Conservation (phyloP, 1,140 invertebrate species). For the Battus philenor region DNA sequence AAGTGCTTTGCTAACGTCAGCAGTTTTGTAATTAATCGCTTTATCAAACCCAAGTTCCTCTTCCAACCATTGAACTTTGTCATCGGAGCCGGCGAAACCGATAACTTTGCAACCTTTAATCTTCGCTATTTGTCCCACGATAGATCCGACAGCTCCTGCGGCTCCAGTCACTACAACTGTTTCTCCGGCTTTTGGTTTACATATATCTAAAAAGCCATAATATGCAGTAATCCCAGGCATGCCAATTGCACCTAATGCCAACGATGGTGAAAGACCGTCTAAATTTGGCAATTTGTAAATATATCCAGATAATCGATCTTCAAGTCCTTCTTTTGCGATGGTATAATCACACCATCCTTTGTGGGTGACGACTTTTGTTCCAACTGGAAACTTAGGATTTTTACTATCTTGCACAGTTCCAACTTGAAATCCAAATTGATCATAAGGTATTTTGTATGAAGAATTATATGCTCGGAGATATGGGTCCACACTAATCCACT, state of each 20-base stretch:
- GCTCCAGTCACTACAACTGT: slow-evolving; percentile 79
- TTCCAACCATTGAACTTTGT: slow-evolving; percentile 81
- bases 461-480: slow-evolving; percentile 45
- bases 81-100: slow-evolving; percentile 81
- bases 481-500: slow-evolving; percentile 66
- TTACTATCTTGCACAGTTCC: slow-evolving; percentile 35
- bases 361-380: slow-evolving; percentile 68
- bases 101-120: slow-evolving; percentile 80
- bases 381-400: slow-evolving; percentile 71
- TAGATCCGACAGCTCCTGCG: slow-evolving; percentile 80
- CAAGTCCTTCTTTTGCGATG: slow-evolving; percentile 30
- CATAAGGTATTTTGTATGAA: slow-evolving; percentile 24
- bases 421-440: slow-evolving; percentile 52
- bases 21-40: slow-evolving; percentile 82
- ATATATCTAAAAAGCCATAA: slow-evolving; percentile 82
- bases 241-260: slow-evolving; percentile 31
- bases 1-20: slow-evolving; percentile 70
- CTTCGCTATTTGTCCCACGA: slow-evolving; percentile 84
- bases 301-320: background rate
- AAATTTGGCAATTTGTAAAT: slow-evolving; percentile 31
- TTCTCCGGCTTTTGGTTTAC: slow-evolving; percentile 74
- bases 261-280: slow-evolving; percentile 27
- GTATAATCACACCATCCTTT: slow-evolving; percentile 77
- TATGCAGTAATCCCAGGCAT: slow-evolving; percentile 78
- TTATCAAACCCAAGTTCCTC: slow-evolving; percentile 80